Percentiles rank a stretch among this genome's conserved stretches.
Conservation (phyloP, 2,888 invertebrate species). For the Lasioglossum vierecki region DNA sequence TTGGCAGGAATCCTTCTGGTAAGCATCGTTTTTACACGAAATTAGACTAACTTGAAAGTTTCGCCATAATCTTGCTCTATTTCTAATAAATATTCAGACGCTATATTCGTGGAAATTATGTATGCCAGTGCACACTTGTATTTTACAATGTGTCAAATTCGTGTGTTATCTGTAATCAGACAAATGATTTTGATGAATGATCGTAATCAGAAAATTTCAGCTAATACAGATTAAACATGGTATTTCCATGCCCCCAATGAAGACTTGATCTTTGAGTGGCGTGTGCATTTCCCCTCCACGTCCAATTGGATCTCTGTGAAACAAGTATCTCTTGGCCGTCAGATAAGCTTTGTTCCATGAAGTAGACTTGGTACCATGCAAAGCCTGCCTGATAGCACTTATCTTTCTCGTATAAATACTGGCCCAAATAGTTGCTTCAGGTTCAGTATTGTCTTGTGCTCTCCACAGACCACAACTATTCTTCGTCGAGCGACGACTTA, state of each 20-base stretch:
- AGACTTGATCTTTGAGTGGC: constrained; percentile 69
- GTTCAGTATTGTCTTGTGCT: constrained; percentile 75
- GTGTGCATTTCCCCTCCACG: constrained; percentile 67
- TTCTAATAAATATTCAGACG: background rate
- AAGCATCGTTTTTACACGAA: no score
- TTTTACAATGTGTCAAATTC: constrained; percentile 21
- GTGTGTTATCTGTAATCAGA: constrained; percentile 40
- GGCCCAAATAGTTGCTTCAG: constrained; percentile 76
- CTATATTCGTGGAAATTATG: background rate
- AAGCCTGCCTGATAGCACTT: constrained; percentile 80
- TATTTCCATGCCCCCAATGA: constrained; percentile 67
- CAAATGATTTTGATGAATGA: constrained; percentile 51
- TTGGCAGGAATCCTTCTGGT: no score
- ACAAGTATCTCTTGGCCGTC: constrained; percentile 75
- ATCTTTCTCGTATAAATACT: constrained; percentile 81
- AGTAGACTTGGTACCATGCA: constrained; percentile 74
- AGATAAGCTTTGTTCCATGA: constrained; percentile 76
- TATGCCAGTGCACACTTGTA: background rate
- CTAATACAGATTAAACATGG: constrained; percentile 45
- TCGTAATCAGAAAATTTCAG: constrained; percentile 39
- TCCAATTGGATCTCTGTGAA: constrained; percentile 73
- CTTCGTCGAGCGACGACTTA: constrained; percentile 21
- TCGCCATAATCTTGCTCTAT: background rate
- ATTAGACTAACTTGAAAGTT: no score
- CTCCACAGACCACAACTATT: constrained; percentile 34